Base-by-base conservation (phyloP, 2,888 invertebrate species). In the Germaria angustata region DNA sequence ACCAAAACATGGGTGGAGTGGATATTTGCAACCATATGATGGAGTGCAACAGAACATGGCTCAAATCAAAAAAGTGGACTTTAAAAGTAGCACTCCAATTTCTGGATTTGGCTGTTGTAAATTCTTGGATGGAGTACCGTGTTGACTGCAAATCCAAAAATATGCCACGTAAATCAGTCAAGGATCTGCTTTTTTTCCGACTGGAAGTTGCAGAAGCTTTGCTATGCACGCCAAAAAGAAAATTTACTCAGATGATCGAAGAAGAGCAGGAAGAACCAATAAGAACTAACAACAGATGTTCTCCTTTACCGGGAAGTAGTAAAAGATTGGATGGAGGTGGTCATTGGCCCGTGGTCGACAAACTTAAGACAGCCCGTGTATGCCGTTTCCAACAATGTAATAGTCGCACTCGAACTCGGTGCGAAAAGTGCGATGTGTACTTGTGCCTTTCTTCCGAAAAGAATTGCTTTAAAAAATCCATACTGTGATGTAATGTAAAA, bases 301-400 rank as follows among this genome's bases (percentile, higher is more conserved):
- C 75, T 53, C 63, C 69, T 75, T 34, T 75, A 34, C 75, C 69
- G 28, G 57, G 73, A 36, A 59, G 34, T 13, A 80, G 68, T 68
- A 80, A 75, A 76, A 32, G 69, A 39, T 68, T 66, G 24, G 66
- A 68, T 68, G 59, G 59, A 41, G 39, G 39, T 13, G 41, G 46
- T 41, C 44, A 75, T 61, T 75, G 79, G 65, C 65, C 63, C 55
- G 49, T 71, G 28, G 63, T 57, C 20, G 28, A 28, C 4, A 28
- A 28, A 6, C 28, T 28, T 3, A 28, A 28, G 28, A 6, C 28
- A 28, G 28, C 80, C 46, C 15, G 9, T 32, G 15, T 65, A 2
- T 79, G 59, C 49, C 57, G 80, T 8, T 36, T 46, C 9, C 59
- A 73, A 34, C 20, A 51, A 53, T 80, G 75, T 7, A 41, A 61